Conservation (phyloP, 2,113 vertebrate genomes). For the Menura novaehollandiae region DNA sequence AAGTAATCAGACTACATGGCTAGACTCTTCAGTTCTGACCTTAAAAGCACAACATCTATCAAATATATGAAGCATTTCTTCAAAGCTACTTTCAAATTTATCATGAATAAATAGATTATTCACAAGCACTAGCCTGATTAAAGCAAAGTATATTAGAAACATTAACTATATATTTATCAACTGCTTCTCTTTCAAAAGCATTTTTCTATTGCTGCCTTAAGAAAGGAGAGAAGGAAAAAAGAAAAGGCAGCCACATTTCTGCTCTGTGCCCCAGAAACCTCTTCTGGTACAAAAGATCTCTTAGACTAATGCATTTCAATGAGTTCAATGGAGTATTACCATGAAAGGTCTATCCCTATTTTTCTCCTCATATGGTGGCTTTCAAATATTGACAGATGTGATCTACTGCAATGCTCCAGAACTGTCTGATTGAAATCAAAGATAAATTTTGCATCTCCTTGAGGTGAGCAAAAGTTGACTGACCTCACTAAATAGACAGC, state of each 20-base stretch:
- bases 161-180: background rate
- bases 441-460: background rate
- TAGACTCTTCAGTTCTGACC: background rate
- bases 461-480: background rate
- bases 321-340: background rate
- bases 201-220: background rate
- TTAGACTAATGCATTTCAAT: background rate
- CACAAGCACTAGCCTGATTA: background rate
- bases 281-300: background rate
- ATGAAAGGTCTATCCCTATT: background rate
- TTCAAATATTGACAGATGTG: slow-evolving; percentile 1
- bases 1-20: background rate
- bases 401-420: background rate
- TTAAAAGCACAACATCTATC: background rate
- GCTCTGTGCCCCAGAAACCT: background rate
- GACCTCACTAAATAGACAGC: background rate
- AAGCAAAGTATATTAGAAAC: background rate
- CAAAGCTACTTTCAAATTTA: background rate
- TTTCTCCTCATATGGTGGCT: background rate
- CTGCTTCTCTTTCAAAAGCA: background rate
- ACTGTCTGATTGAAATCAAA: background rate
- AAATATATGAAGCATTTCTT: background rate
- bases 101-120: background rate
- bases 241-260: background rate
- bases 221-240: background rate